Conservation (phyloP, 2,113 vertebrate genomes). For the Poecilia latipinna region DNA sequence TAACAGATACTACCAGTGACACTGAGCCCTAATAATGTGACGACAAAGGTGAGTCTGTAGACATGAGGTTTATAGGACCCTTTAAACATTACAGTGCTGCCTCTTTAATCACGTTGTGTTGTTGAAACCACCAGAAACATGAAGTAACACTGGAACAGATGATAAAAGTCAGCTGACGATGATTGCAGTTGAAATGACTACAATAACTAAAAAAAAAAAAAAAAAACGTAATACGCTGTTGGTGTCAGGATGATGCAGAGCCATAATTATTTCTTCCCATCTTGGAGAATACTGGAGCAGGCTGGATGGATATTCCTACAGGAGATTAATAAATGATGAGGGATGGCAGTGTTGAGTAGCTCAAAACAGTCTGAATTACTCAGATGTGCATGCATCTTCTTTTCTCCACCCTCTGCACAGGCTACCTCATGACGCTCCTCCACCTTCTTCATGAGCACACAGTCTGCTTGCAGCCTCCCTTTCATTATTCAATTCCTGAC, state of each 20-base stretch:
- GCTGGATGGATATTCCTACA: slow-evolving; percentile 60
- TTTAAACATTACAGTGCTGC: slow-evolving; percentile 12
- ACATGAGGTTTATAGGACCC: slow-evolving; percentile 31
- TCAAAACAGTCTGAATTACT: slow-evolving; percentile 41
- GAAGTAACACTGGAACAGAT: slow-evolving; percentile 1
- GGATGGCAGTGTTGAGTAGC: slow-evolving; percentile 37
- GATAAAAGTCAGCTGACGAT: neutral
- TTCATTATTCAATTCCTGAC: neutral
- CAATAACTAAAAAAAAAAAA: slow-evolving; percentile 24
- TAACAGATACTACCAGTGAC: slow-evolving; percentile 42
- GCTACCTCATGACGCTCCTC: slow-evolving; percentile 11
- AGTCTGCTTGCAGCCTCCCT: neutral
- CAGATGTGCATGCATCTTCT: slow-evolving; percentile 25
- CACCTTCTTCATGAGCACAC: neutral
- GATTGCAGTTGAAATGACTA: slow-evolving; percentile 15
- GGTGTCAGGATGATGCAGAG: slow-evolving; percentile 39
- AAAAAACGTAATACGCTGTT: slow-evolving; percentile 19
- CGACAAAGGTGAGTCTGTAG: slow-evolving; percentile 24
- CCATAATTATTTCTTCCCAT: slow-evolving; percentile 45
- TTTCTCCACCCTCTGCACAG: slow-evolving; percentile 29
- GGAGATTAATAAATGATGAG: slow-evolving; percentile 67
- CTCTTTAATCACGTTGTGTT: neutral
- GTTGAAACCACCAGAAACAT: slow-evolving; percentile 25
- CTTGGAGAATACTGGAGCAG: slow-evolving; percentile 25
- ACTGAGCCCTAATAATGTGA: slow-evolving; percentile 46